These are phyloP conservation scores for Dicranocentrus wangi DNA, from an alignment of 2,888 invertebrate genomes.

Conservation along the genomic window DNA sequence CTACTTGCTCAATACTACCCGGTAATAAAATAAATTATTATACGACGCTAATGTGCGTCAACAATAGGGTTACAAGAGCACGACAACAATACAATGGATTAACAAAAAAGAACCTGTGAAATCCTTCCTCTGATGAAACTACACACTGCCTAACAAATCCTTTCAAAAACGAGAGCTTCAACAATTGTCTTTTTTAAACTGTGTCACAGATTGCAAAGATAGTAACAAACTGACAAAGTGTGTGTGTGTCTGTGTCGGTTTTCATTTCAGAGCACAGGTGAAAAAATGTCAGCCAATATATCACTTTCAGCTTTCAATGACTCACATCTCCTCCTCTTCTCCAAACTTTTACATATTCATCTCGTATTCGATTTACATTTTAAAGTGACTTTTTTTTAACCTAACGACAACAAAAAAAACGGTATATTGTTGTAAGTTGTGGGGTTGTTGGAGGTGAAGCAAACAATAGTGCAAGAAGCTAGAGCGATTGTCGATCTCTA, in stretches of 20 bases:
- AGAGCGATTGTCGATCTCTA: background rate
- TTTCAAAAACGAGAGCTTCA: too few relatives aligned
- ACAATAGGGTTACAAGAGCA: too few relatives aligned
- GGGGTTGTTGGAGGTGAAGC: too few relatives aligned
- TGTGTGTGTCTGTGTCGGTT: constrained; percentile 12
- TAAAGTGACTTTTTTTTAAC: constrained; percentile 49
- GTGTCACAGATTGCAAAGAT: background rate
- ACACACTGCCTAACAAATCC: too few relatives aligned
- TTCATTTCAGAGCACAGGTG: background rate
- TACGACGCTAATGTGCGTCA: too few relatives aligned
- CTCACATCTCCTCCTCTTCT: constrained; percentile 28
- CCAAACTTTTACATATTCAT: constrained; percentile 54
- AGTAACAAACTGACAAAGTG: constrained; percentile 41
- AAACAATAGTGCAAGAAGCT: background rate
- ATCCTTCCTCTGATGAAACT: too few relatives aligned
- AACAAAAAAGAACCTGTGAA: too few relatives aligned
- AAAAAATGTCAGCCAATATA: constrained; percentile 57
- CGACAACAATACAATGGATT: too few relatives aligned
- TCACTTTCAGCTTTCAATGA: constrained; percentile 47
- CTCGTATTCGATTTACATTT: constrained; percentile 41
- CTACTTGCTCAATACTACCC: too few relatives aligned
- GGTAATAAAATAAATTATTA: too few relatives aligned
- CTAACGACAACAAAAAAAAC: constrained; percentile 33
- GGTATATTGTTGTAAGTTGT: background rate
- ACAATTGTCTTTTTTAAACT: too few relatives aligned